Percentiles rank a stretch among this genome's conserved stretches.
Conservation (phyloP, 2,888 invertebrate genomes). For the Ditylenchus weischeri region DNA sequence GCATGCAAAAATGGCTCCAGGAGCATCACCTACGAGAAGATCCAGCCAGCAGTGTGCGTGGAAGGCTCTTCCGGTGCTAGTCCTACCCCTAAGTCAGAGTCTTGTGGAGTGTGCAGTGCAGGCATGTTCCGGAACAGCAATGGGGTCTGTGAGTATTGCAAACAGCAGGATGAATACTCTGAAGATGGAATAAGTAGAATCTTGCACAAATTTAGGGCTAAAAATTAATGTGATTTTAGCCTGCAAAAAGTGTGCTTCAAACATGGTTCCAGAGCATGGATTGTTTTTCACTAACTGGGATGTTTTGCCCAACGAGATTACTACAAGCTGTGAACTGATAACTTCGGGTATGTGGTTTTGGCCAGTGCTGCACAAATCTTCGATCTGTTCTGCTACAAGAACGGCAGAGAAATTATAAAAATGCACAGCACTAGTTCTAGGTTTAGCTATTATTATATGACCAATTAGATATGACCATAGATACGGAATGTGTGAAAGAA, state of each 20-base stretch:
- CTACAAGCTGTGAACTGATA: slow-evolving; percentile 61
- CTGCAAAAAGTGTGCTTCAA: slow-evolving; percentile 61
- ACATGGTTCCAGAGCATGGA: slow-evolving; percentile 65
- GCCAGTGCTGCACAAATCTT: too few species aligned
- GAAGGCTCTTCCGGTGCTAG: slow-evolving; percentile 16
- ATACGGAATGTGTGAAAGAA: too few species aligned
- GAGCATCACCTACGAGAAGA: slow-evolving; percentile 17
- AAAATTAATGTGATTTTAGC: slow-evolving; percentile 28
- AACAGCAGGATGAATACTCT: slow-evolving; percentile 60
- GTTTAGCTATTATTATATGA: too few species aligned
- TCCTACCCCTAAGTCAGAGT: slow-evolving; percentile 27
- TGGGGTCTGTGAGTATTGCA: slow-evolving; percentile 64
- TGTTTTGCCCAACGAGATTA: slow-evolving; percentile 61
- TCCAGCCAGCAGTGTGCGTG: slow-evolving; percentile 21
- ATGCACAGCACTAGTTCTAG: too few species aligned
- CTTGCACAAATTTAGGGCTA: too few species aligned
- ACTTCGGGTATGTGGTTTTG: slow-evolving; percentile 31
- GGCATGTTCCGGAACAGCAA: slow-evolving; percentile 60
- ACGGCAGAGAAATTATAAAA: too few species aligned
- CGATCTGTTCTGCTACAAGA: too few species aligned
- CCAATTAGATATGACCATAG: too few species aligned
- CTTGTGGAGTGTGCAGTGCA: slow-evolving; percentile 65
- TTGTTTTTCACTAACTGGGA: slow-evolving; percentile 63
- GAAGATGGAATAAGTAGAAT: slow-evolving; percentile 60
- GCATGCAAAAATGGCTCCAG: slow-evolving; percentile 60